Conservation (phyloP, 2,113 vertebrate genomes). For the Onychostruthus taczanowskii region DNA sequence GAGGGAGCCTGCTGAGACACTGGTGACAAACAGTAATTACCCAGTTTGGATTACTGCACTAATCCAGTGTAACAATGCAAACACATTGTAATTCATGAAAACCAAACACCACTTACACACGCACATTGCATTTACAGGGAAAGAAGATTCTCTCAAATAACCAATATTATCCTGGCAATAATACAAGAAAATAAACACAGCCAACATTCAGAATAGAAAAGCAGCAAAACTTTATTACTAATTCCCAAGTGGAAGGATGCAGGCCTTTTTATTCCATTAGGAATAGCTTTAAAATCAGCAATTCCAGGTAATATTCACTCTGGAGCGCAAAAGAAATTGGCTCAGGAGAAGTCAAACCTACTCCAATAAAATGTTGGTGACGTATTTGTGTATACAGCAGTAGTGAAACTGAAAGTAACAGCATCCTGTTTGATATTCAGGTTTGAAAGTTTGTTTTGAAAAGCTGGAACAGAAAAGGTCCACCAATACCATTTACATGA, state of each 20-base stretch:
- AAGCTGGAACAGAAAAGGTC: background rate
- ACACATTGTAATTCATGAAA: background rate
- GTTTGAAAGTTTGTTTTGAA: background rate
- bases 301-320: background rate
- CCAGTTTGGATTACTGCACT: background rate
- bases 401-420: background rate
- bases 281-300: background rate
- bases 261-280: background rate
- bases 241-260: background rate
- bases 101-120: background rate
- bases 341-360: background rate
- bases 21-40: slow-evolving; percentile 27
- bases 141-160: background rate
- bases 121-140: background rate
- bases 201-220: background rate
- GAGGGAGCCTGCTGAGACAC: background rate
- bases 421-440: background rate
- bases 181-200: background rate
- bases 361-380: background rate
- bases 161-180: background rate
- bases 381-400: background rate
- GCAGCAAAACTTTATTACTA: background rate
- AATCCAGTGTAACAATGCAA: background rate
- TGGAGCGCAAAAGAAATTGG: background rate
- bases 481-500: background rate